phyloP scores from a whole-genome alignment of 2,888 invertebrate genomes.

The Torymus aiolomorphi region DNA sequence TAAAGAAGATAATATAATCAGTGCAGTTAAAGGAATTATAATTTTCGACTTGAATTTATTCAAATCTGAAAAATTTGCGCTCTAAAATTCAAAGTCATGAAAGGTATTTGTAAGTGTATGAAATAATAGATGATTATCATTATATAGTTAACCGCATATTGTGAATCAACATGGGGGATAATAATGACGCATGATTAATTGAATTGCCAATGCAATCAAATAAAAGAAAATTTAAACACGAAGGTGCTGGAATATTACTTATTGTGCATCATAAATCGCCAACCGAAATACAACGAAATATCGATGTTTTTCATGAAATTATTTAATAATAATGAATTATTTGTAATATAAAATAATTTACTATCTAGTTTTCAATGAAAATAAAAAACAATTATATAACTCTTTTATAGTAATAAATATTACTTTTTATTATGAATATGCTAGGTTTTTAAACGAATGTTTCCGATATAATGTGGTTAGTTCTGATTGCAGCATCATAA shows the following conservation, averaged over 20 bases:
- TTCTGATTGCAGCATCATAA: too few species aligned
- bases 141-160: slow-evolving; percentile 33
- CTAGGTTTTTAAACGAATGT: too few species aligned
- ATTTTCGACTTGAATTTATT: not conserved
- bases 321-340: too few species aligned
- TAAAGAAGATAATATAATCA: too few species aligned
- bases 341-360: too few species aligned
- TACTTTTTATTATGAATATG: too few species aligned
- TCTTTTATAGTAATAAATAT: too few species aligned
- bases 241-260: slow-evolving; percentile 58
- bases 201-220: slow-evolving; percentile 73
- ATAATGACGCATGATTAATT: slow-evolving; percentile 55
- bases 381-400: too few species aligned
- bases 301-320: slow-evolving; percentile 43
- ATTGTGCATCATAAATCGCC: slow-evolving; percentile 50
- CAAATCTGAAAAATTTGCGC: not conserved
- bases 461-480: too few species aligned
- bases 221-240: slow-evolving; percentile 51
- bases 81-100: slow-evolving; percentile 19
- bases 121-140: slow-evolving; percentile 14
- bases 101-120: slow-evolving; percentile 33
- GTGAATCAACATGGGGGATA: slow-evolving; percentile 51
- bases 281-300: slow-evolving; percentile 64
- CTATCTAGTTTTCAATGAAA: too few species aligned
- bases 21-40: too few species aligned